These are phyloP conservation scores for Plagodis dolabraria DNA, from an alignment of 2,888 invertebrate genomes.

Conservation along the genomic window DNA sequence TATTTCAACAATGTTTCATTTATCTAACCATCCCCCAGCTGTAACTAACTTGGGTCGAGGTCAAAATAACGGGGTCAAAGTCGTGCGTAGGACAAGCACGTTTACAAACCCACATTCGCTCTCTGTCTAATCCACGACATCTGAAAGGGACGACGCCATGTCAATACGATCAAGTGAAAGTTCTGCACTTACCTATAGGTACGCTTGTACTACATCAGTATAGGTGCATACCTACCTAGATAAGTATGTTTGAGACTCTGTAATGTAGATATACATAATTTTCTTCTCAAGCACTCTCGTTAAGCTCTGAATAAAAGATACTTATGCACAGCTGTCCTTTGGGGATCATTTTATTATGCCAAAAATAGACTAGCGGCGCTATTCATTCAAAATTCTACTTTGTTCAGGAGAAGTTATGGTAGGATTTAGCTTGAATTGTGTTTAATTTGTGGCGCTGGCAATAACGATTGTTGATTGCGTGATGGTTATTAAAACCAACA, in stretches of 20 bases:
- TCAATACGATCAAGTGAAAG: constrained; percentile 32
- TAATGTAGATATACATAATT: constrained; percentile 1
- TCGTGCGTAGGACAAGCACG: constrained; percentile 58
- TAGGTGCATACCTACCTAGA: constrained; percentile 8
- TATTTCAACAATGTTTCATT: constrained; percentile 3
- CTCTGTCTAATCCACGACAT: constrained; percentile 33
- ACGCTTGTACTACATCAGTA: background rate
- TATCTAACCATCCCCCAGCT: constrained; percentile 9
- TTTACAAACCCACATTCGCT: constrained; percentile 32
- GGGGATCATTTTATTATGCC: constrained; percentile 12
- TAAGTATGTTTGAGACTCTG: background rate
- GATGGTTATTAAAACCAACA: constrained; percentile 17
- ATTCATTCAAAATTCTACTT: constrained; percentile 10
- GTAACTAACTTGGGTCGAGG: constrained; percentile 58
- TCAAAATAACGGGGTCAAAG: constrained; percentile 77
- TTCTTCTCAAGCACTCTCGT: constrained; percentile 5
- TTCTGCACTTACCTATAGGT: constrained; percentile 14
- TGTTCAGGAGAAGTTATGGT: constrained; percentile 4
- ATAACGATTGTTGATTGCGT: constrained; percentile 18
- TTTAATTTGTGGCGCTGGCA: constrained; percentile 7
- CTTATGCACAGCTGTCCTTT: constrained; percentile 15
- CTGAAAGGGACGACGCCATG: constrained; percentile 28
- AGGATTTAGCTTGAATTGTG: constrained; percentile 6
- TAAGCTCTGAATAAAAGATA: constrained; percentile 7
- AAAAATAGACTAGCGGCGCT: constrained; percentile 9